A percentile compares a stretch with the other conserved stretches of the same genome.
phyloP scores from a whole-genome alignment of 2,888 invertebrate species.

The Synanthedon formicaeformis region DNA sequence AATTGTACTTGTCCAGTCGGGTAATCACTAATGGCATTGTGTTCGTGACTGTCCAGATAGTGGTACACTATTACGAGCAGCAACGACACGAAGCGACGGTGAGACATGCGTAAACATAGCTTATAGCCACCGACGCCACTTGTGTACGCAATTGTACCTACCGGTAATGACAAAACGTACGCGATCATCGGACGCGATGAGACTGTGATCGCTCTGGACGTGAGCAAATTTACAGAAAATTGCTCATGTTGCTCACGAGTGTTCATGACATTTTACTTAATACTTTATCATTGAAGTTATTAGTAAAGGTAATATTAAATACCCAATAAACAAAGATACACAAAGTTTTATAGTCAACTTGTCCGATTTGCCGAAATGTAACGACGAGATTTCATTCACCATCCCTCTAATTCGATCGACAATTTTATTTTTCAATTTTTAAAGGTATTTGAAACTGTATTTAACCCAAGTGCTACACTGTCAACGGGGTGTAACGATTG shows the following conservation, averaged over 20 bases:
- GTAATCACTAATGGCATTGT: constrained; percentile 41
- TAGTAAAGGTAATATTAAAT: background rate
- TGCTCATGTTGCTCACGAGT: background rate
- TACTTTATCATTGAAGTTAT: background rate
- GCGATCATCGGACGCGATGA: constrained; percentile 18
- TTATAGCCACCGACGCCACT: constrained; percentile 10
- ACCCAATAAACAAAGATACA: too few relatives aligned
- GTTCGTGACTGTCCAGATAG: constrained; percentile 36
- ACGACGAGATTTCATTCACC: too few relatives aligned
- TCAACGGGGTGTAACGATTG: background rate
- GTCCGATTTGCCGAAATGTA: too few relatives aligned
- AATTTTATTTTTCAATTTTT: too few relatives aligned
- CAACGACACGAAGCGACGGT: too few relatives aligned
- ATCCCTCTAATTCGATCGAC: too few relatives aligned
- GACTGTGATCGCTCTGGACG: constrained; percentile 21
- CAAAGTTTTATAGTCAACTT: too few relatives aligned
- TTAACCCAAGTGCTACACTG: constrained; percentile 10
- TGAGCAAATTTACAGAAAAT: constrained; percentile 29
- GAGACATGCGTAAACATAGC: constrained; percentile 1
- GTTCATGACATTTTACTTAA: background rate
- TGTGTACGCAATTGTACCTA: constrained; percentile 26
- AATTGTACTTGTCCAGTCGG: constrained; percentile 19
- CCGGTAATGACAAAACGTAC: constrained; percentile 22
- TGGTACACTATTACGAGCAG: background rate
- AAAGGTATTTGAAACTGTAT: background rate